These are phyloP conservation scores for Dusona sp. DNA, from an alignment of 2,888 invertebrate genomes.

Conservation along the genomic window DNA sequence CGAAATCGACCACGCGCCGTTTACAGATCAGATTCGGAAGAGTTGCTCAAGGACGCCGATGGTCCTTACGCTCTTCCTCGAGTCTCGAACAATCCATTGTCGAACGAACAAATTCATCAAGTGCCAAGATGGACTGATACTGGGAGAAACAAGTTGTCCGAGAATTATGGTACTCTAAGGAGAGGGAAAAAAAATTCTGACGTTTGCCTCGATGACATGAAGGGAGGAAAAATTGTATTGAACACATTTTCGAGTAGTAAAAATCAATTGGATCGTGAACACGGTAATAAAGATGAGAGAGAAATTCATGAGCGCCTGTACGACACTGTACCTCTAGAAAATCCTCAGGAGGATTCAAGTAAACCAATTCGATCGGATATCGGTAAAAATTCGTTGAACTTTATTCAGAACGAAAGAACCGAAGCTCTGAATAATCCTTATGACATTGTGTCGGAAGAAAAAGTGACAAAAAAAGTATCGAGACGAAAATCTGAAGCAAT, in stretches of 20 bases:
- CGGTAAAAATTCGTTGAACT: constrained; percentile 10
- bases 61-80: constrained; percentile 77
- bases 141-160: constrained; percentile 72
- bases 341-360: neutral
- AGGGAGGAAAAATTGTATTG: constrained; percentile 73
- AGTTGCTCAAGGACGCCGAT: constrained; percentile 77
- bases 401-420: constrained; percentile 20
- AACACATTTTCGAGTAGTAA: constrained; percentile 76
- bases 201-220: constrained; percentile 18
- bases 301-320: constrained; percentile 70
- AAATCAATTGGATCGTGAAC: constrained; percentile 57
- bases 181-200: constrained; percentile 59
- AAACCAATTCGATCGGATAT: constrained; percentile 18
- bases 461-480: constrained; percentile 20
- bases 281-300: constrained; percentile 49
- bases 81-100: constrained; percentile 74
- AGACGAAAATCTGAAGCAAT: constrained; percentile 36
- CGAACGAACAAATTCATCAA: constrained; percentile 72
- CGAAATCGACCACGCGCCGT: constrained; percentile 81
- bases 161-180: constrained; percentile 80
- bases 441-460: constrained; percentile 59
- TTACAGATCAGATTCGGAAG: constrained; percentile 81
- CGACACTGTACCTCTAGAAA: constrained; percentile 73
- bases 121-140: constrained; percentile 79
- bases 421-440: constrained; percentile 61